Conservation (phyloP, 2,888 invertebrate species). For the Sphaerophoria taeniata region DNA sequence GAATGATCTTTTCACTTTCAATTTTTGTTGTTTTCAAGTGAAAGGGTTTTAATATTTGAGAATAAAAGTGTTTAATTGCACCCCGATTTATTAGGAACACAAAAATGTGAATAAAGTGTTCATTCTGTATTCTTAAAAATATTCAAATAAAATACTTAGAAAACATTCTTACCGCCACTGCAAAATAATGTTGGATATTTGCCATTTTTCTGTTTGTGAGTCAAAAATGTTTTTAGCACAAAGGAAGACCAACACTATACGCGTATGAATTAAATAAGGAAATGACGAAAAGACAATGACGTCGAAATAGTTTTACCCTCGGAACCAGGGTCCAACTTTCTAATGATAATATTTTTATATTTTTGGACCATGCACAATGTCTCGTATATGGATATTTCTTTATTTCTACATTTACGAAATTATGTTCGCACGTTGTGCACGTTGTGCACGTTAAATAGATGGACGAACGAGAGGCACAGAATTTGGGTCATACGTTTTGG, state of each 20-base stretch:
- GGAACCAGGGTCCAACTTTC: slow-evolving; percentile 5
- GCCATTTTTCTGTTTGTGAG: slow-evolving; percentile 16
- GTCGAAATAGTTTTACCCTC: slow-evolving; percentile 21
- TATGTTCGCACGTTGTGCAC: too few species aligned
- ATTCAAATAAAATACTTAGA: background rate
- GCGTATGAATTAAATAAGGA: slow-evolving; percentile 9
- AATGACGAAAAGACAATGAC: slow-evolving; percentile 35
- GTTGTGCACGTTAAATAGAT: too few species aligned
- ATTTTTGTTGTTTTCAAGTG: slow-evolving; percentile 3
- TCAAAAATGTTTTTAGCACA: slow-evolving; percentile 1
- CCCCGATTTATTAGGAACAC: slow-evolving; percentile 4
- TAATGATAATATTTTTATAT: background rate
- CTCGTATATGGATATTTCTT: too few species aligned
- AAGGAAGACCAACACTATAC: slow-evolving; percentile 22
- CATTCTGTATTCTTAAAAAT: background rate
- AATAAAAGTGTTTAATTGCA: slow-evolving; percentile 17
- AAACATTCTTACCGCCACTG: slow-evolving; percentile 32
- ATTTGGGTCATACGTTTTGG: too few species aligned
- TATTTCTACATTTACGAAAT: too few species aligned
- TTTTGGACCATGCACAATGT: too few species aligned
- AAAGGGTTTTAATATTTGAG: background rate
- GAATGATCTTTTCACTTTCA: background rate
- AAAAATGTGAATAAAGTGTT: slow-evolving; percentile 19
- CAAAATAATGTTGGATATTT: slow-evolving; percentile 26
- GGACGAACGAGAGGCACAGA: too few species aligned